Evolutionary conservation across 2,888 invertebrate genomes (phyloP).

Genomic region (Hemicrepidius hirtus): DNA sequence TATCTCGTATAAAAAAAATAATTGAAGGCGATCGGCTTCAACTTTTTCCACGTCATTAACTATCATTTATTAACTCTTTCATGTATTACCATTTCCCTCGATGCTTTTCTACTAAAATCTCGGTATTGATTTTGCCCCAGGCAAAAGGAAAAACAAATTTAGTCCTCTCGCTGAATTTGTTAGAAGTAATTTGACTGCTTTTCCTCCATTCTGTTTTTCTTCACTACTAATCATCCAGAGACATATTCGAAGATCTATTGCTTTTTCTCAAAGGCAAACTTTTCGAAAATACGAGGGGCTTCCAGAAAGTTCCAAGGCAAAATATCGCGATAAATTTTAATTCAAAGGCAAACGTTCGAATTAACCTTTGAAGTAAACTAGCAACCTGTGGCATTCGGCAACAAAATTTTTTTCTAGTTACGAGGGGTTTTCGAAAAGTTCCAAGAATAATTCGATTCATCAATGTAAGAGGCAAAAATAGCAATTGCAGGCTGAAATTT

Average conservation of each 20-base stretch:
- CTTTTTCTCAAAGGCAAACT: neutral
- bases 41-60: constrained; percentile 14
- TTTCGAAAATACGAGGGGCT: no score
- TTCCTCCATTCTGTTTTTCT: constrained; percentile 1
- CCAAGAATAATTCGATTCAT: no score
- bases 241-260: constrained; percentile 17
- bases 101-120: neutral
- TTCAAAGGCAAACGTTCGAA: no score
- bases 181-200: constrained; percentile 9
- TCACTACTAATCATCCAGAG: constrained; percentile 12
- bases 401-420: no score
- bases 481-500: no score
- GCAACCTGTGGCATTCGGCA: no score
- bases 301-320: no score
- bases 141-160: constrained; percentile 5
- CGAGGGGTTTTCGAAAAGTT: no score
- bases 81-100: neutral
- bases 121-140: constrained; percentile 1
- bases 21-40: neutral
- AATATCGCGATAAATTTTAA: no score
- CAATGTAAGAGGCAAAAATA: no score
- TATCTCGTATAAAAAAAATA: neutral
- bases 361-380: no score
- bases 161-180: neutral
- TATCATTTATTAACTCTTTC: constrained; percentile 7